Percentiles rank a stretch among this genome's conserved stretches.
These are phyloP conservation scores for Megalopta genalis DNA, from an alignment of 1,140 invertebrate species.

Conservation along the genomic window DNA sequence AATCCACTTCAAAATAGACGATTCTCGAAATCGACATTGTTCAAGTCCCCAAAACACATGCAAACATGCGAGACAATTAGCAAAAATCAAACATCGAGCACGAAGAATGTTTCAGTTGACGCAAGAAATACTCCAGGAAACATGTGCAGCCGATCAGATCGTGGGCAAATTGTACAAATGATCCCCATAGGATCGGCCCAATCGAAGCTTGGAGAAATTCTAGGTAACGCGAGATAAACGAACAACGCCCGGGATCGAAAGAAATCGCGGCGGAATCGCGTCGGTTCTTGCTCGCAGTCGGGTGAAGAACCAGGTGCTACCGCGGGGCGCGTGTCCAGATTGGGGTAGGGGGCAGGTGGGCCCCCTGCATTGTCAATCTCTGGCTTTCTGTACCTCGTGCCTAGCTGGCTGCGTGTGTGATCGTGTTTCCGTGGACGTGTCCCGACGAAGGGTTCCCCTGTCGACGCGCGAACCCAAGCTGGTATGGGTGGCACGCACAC, in stretches of 20 bases:
- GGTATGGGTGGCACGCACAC: conserved; percentile 32
- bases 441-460: conserved; percentile 57
- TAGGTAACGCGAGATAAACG: not conserved
- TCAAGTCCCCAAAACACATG: no score
- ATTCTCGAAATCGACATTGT: no score
- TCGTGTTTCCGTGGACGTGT: conserved; percentile 40
- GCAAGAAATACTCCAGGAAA: no score
- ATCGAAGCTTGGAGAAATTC: no score
- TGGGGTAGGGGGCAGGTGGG: conserved; percentile 78
- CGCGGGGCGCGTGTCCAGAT: conserved; percentile 77
- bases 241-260: not conserved
- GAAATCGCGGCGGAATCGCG: conserved; percentile 15
- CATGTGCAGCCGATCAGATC: no score
- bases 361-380: conserved; percentile 81
- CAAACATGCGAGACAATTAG: no score
- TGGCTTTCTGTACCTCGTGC: conserved; percentile 73
- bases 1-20: no score
- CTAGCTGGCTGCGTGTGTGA: conserved; percentile 53
- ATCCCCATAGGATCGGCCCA: no score
- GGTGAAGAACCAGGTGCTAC: conserved; percentile 76
- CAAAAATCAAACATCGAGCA: no score
- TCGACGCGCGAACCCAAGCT: conserved; percentile 14
- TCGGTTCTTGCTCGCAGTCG: conserved; percentile 18
- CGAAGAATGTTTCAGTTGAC: no score
- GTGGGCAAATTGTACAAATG: no score